A percentile compares a stretch with the other conserved stretches of the same genome.
These are phyloP conservation scores for Macaria liturata DNA, from an alignment of 2,888 invertebrate genomes.

Conservation along the genomic window DNA sequence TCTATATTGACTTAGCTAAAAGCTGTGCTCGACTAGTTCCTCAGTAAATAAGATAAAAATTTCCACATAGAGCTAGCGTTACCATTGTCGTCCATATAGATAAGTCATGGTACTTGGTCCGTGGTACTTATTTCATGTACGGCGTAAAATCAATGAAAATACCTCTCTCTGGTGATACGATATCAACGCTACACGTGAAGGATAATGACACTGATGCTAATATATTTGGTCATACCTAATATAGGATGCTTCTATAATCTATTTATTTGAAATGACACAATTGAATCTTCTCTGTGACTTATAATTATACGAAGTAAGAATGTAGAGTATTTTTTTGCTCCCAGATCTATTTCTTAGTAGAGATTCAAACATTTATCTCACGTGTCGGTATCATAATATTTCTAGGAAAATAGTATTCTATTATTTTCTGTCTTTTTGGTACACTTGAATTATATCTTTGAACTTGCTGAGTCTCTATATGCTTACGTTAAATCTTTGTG, in stretches of 20 bases:
- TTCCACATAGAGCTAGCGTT: constrained; percentile 33
- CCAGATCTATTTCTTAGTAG: no score
- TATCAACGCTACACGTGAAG: constrained; percentile 51
- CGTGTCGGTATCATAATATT: no score
- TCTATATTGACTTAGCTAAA: constrained; percentile 50
- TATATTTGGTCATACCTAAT: constrained; percentile 43
- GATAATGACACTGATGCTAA: constrained; percentile 56
- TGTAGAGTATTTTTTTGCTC: no score
- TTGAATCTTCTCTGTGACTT: no score
- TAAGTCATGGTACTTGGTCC: constrained; percentile 23
- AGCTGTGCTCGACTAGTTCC: constrained; percentile 42
- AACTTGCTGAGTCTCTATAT: no score
- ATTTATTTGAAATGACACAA: no score
- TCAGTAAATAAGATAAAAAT: constrained; percentile 44
- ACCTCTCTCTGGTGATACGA: constrained; percentile 47
- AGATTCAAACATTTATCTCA: no score
- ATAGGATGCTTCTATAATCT: constrained; percentile 30
- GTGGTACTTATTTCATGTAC: constrained; percentile 31
- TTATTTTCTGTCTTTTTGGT: no score
- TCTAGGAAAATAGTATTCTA: no score
- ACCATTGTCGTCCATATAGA: constrained; percentile 26
- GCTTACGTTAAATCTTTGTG: no score
- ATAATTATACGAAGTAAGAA: no score
- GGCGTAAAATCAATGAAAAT: constrained; percentile 58
- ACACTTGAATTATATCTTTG: no score